A percentile compares a stretch with the other conserved stretches of the same genome.
Conservation (phyloP, 2,797 vertebrate genomes). For the Sandelia bainsii region DNA sequence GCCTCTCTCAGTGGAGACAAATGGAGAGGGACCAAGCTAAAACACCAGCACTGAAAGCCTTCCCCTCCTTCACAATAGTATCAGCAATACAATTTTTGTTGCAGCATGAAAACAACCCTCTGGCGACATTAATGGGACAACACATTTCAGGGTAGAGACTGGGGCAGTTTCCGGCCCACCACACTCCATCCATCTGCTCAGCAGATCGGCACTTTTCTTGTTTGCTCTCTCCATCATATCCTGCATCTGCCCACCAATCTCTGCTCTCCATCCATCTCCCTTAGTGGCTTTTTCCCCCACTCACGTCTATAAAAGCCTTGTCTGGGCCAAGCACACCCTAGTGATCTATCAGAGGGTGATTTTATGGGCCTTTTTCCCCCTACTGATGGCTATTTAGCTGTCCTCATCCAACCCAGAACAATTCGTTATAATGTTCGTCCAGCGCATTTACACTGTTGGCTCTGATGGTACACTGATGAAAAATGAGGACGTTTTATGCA, state of each 20-base stretch:
- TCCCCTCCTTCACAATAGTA: slow-evolving; percentile 11
- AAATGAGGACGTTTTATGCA: slow-evolving; percentile 54
- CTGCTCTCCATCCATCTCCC: slow-evolving; percentile 72
- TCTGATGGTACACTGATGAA: slow-evolving; percentile 52
- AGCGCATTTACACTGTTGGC: slow-evolving; percentile 56
- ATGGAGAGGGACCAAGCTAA: slow-evolving; percentile 32
- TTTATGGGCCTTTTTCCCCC: slow-evolving; percentile 64
- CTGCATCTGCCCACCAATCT: slow-evolving; percentile 54
- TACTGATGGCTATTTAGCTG: slow-evolving; percentile 73
- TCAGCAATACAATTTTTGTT: slow-evolving; percentile 33
- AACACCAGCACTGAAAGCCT: slow-evolving; percentile 4
- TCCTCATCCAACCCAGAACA: slow-evolving; percentile 42
- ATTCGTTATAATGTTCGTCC: slow-evolving; percentile 77
- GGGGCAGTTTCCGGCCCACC: slow-evolving; percentile 56
- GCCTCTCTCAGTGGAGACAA: slow-evolving; percentile 42
- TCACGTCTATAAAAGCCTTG: slow-evolving; percentile 57
- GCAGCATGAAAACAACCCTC: slow-evolving; percentile 44
- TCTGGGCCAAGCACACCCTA: slow-evolving; percentile 59
- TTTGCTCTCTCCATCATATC: slow-evolving; percentile 74
- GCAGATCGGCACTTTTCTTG: slow-evolving; percentile 63
- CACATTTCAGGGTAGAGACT: slow-evolving; percentile 51
- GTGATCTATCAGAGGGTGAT: slow-evolving; percentile 71
- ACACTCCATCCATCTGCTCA: slow-evolving; percentile 70
- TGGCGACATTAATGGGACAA: slow-evolving; percentile 57
- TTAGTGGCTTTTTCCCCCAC: slow-evolving; percentile 31